Evolutionary conservation across 2,888 invertebrate genomes (phyloP), one percentile per base, ranked within the genome.

Genomic region (Piscicola geometra): DNA sequence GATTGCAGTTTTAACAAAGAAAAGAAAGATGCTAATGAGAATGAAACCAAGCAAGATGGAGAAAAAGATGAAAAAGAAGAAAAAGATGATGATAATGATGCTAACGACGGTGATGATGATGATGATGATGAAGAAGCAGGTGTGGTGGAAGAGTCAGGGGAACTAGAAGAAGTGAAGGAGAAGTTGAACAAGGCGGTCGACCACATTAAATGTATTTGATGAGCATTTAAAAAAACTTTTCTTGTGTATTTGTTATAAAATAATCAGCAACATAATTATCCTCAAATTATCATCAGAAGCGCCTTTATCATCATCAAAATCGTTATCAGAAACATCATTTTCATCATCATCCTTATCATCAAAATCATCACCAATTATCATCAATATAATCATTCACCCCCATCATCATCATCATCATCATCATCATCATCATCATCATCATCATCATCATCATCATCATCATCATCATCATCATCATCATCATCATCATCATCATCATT

Each of bases 341-440:
- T 47, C 50, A 47, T 47, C 50, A 47, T 47, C 50, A 15, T 47
- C 50, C 21, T 47, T 47, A 15, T 47, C 50, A 47, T 47, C 50
- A 47, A 15, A 21, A 47, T 47, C 21, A 47, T 21, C 12, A n/a
- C n/a, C n/a, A n/a, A n/a, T 47, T 21, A 47, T 47, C 50, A 47
- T 47, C 50, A 47, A 15, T 21, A 47, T 21, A 47, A 21, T 15
- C 50, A n/a, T n/a, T 15, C 66, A 60, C 25, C 64, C 28, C 25
- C 30, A 73, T 33, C 72, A 56, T 18, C 60, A 71, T 52, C 36
- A 76, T 32, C 71, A 71, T 60, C 71, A 71, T 36, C 60, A 35
- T 0, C 36, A 71, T 35, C 76, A 18, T 21, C 35, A 36, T 52
- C 47, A 52, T 41, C 64, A 28, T 66, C 12, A 25, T 64, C 30